phyloP scores from a whole-genome alignment of 2,888 invertebrate species.

The Elgonia sp. region DNA sequence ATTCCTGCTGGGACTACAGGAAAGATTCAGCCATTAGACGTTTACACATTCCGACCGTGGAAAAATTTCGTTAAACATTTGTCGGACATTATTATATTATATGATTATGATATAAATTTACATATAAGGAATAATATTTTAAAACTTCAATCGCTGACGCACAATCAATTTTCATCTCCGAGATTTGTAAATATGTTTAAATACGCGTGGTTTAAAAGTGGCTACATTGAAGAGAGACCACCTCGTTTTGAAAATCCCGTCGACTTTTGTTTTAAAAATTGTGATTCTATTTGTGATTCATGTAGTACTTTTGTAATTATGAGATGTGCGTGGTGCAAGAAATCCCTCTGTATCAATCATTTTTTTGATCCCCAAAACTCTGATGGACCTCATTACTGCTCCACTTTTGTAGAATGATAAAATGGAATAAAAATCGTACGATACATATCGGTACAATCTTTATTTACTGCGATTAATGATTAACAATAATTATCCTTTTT shows the following conservation, averaged over 20 bases:
- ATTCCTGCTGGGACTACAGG: conserved; percentile 63
- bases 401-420: too few relatives aligned
- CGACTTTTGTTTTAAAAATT: conserved; percentile 50
- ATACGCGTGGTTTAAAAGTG: conserved; percentile 72
- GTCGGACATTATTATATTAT: conserved; percentile 50
- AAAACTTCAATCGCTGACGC: conserved; percentile 60
- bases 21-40: conserved; percentile 59
- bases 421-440: too few relatives aligned
- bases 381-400: conserved; percentile 1
- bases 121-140: conserved; percentile 67
- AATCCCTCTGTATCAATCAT: neutral
- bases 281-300: conserved; percentile 17
- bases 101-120: conserved; percentile 60
- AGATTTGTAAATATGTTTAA: conserved; percentile 60
- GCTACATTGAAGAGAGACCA: conserved; percentile 57
- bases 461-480: too few relatives aligned
- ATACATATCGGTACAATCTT: too few relatives aligned
- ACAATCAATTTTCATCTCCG: conserved; percentile 68
- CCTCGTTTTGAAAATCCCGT: conserved; percentile 49
- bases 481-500: too few relatives aligned
- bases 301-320: conserved; percentile 10
- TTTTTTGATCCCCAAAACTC: conserved; percentile 16
- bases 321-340: conserved; percentile 28
- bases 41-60: conserved; percentile 59
- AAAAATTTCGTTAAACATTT: conserved; percentile 64